Evolutionary conservation across 1,140 invertebrate genomes (phyloP).

Genomic region (Heterodera carotae): DNA sequence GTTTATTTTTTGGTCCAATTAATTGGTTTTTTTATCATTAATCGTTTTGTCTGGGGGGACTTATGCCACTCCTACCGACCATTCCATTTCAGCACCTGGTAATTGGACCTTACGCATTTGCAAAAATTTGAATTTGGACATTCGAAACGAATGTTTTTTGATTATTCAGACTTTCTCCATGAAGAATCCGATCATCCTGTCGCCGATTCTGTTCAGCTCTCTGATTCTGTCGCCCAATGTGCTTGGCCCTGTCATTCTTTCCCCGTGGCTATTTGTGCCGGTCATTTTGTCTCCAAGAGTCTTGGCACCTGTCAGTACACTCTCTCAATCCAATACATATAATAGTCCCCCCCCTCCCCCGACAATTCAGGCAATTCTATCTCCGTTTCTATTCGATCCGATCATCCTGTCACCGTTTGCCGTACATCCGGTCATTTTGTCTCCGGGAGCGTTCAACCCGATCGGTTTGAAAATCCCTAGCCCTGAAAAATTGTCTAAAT

Average conservation of each 20-base stretch:
- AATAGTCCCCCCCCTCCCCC: too few species aligned
- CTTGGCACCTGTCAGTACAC: conserved; percentile 42
- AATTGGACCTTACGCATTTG: too few species aligned
- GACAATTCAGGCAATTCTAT: conserved; percentile 56
- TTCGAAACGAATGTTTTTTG: too few species aligned
- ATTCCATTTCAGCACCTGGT: too few species aligned
- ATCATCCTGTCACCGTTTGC: conserved; percentile 54
- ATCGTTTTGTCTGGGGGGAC: too few species aligned
- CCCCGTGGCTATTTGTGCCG: conserved; percentile 53
- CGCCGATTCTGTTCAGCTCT: conserved; percentile 44
- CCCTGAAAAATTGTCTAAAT: too few species aligned
- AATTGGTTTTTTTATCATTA: too few species aligned
- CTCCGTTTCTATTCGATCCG: conserved; percentile 52
- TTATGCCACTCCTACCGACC: too few species aligned
- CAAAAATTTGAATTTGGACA: too few species aligned
- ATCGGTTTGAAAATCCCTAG: conserved; percentile 7
- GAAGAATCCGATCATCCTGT: conserved; percentile 36
- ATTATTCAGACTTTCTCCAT: conserved; percentile 18
- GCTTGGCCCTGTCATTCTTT: conserved; percentile 53
- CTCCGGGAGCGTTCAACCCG: conserved; percentile 38
- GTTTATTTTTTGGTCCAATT: too few species aligned
- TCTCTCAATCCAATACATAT: background rate
- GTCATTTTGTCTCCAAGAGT: conserved; percentile 50
- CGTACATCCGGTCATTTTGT: conserved; percentile 55
- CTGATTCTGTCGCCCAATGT: conserved; percentile 50